Percentiles rank a stretch among this genome's conserved stretches.
Evolutionary conservation across 1,140 invertebrate genomes (phyloP).

Genomic region (Diachasma alloeum): DNA sequence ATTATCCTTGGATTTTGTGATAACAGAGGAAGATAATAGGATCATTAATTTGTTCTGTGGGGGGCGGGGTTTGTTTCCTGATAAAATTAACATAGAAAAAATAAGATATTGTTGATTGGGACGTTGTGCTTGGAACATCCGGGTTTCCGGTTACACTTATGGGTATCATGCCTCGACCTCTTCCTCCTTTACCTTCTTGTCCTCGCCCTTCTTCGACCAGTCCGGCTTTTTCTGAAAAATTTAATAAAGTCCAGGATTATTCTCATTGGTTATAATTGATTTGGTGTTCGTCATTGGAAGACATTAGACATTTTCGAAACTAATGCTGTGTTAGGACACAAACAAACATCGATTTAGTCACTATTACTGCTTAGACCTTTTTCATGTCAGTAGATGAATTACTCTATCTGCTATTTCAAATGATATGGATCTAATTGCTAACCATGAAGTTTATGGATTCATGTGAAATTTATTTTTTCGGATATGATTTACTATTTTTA

Average conservation of each 20-base stretch:
- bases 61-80: neutral
- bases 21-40: neutral
- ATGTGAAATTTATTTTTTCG: no score
- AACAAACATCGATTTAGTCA: neutral
- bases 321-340: neutral
- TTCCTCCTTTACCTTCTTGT: conserved; percentile 88
- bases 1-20: neutral
- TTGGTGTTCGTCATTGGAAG: neutral
- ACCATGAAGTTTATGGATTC: no score
- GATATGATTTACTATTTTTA: no score
- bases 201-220: conserved; percentile 89
- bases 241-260: conserved; percentile 23
- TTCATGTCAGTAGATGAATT: conserved; percentile 26
- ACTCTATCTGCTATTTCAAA: no score
- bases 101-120: conserved; percentile 24
- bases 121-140: conserved; percentile 19
- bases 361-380: neutral
- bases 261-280: conserved; percentile 25
- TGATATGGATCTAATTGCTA: neutral
- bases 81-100: conserved; percentile 11
- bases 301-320: neutral
- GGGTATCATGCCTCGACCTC: conserved; percentile 79
- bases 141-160: neutral
- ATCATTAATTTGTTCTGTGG: neutral
- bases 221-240: conserved; percentile 86